A percentile compares a stretch with the other conserved stretches of the same genome.
phyloP scores from a whole-genome alignment of 2,888 invertebrate genomes.

The Timema podura region DNA sequence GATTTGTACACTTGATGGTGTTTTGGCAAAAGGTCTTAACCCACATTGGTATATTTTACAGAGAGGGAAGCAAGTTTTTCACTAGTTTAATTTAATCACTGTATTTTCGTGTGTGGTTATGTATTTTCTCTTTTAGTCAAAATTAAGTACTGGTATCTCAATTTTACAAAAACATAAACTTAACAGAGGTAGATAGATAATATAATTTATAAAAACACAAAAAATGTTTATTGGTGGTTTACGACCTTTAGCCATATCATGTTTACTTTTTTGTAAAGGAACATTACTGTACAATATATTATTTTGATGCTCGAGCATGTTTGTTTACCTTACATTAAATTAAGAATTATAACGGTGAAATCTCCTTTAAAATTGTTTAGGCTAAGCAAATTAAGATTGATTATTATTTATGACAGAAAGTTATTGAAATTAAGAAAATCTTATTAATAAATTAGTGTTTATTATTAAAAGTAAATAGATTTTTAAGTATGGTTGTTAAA shows the following conservation, averaged over 20 bases:
- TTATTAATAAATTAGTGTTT: too few relatives aligned
- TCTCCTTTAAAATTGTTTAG: too few relatives aligned
- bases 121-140: background rate
- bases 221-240: too few relatives aligned
- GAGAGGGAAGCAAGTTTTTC: slow-evolving; percentile 9
- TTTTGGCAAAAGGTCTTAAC: background rate
- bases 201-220: background rate
- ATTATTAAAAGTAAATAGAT: too few relatives aligned
- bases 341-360: too few relatives aligned
- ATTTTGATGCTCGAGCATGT: background rate
- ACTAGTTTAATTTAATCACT: background rate
- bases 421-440: too few relatives aligned
- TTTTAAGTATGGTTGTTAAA: background rate
- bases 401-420: too few relatives aligned
- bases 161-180: background rate
- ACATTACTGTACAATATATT: background rate
- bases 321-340: background rate
- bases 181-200: background rate
- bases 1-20: too few relatives aligned
- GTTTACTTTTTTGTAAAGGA: background rate
- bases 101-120: background rate
- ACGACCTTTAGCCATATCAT: background rate
- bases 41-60: background rate
- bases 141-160: background rate
- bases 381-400: too few relatives aligned